These are phyloP conservation scores for Acleris sparsana DNA, from an alignment of 2,888 invertebrate genomes.

Conservation along the genomic window DNA sequence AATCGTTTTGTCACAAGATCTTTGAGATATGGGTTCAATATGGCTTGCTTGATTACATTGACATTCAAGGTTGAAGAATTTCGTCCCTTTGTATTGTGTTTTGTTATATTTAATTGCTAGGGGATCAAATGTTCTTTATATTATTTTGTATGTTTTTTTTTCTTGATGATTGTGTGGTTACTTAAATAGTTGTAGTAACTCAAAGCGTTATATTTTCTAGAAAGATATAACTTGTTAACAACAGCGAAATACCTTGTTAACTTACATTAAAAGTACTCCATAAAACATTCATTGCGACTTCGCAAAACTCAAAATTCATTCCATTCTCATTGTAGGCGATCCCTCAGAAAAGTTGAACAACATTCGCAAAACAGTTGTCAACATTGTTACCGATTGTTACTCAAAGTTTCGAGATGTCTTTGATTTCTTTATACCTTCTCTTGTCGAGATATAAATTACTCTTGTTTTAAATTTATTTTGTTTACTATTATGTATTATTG, in stretches of 20 bases:
- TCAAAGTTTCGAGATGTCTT: conserved; percentile 28
- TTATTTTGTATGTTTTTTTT: not conserved
- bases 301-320: conserved; percentile 13
- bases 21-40: conserved; percentile 22
- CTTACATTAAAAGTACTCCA: conserved; percentile 14
- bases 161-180: not conserved
- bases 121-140: not conserved
- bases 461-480: conserved; percentile 16
- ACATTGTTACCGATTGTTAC: conserved; percentile 32
- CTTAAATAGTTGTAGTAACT: too few relatives aligned
- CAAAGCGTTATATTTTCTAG: too few relatives aligned
- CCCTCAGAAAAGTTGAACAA: conserved; percentile 21
- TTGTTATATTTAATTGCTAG: conserved; percentile 6
- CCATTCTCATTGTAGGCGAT: conserved; percentile 21
- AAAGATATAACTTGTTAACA: too few relatives aligned
- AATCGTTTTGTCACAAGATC: conserved; percentile 35
- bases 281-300: conserved; percentile 15
- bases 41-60: conserved; percentile 28
- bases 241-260: too few relatives aligned
- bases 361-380: conserved; percentile 34
- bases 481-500: not conserved
- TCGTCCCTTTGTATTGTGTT: not conserved
- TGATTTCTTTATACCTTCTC: conserved; percentile 26
- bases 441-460: conserved; percentile 29
- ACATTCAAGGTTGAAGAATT: conserved; percentile 10